These are phyloP conservation scores for Ochotona princeps DNA, from an alignment of 2,113 vertebrate species.

Conservation along the genomic window DNA sequence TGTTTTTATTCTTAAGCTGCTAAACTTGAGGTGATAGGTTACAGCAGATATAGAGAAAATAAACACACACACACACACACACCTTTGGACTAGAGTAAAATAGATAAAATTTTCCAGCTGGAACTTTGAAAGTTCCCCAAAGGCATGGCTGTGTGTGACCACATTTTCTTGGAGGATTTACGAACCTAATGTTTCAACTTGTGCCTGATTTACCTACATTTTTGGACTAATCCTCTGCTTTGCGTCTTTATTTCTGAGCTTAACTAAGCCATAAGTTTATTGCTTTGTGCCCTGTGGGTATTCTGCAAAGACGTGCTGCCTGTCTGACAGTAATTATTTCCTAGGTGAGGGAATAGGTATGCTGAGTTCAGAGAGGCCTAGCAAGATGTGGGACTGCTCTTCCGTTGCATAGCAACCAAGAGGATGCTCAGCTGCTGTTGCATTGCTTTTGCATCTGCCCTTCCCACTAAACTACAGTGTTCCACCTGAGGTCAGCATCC, in stretches of 20 bases:
- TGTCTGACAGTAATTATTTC: slow-evolving; percentile 46
- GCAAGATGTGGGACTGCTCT: background rate
- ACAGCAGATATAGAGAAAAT: background rate
- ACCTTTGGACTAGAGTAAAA: background rate
- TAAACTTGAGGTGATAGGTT: background rate
- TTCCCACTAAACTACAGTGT: background rate
- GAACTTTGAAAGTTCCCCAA: slow-evolving; percentile 1
- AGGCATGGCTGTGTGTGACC: background rate
- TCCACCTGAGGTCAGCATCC: slow-evolving; percentile 16
- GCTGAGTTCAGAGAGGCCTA: background rate
- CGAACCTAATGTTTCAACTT: background rate
- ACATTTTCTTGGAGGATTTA: background rate
- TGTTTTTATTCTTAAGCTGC: background rate
- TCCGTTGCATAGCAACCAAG: slow-evolving; percentile 56
- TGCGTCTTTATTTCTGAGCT: slow-evolving; percentile 56
- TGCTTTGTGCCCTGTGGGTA: slow-evolving; percentile 56
- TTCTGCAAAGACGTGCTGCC: slow-evolving; percentile 56
- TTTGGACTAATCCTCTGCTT: slow-evolving; percentile 54
- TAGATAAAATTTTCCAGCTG: background rate
- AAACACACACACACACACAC: background rate
- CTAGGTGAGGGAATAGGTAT: slow-evolving; percentile 39
- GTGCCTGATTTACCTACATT: slow-evolving; percentile 18
- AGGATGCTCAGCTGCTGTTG: background rate
- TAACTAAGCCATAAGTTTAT: slow-evolving; percentile 48
- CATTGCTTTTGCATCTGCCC: background rate